Evolutionary conservation across 2,113 vertebrate species (phyloP), one percentile per base, ranked within the genome.

Genomic region (Trinectes maculatus): DNA sequence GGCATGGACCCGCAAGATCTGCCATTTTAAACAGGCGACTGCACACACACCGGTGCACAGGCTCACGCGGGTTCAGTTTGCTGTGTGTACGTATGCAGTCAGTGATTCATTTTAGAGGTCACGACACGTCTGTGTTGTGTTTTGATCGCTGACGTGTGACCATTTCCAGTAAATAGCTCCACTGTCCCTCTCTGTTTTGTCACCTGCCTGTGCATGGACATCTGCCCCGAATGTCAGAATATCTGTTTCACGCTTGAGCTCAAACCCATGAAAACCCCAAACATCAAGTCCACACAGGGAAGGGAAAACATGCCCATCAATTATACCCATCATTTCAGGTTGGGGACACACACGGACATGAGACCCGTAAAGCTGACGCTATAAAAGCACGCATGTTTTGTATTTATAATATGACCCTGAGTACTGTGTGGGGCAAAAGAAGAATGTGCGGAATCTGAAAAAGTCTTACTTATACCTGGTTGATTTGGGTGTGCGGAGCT

Each of bases 111-210:
- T 77, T 59, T 19, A 24, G 52, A 68, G 56, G 63, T 78, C 47
- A 56, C 3, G 52, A 22, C 43, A 58, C 42, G 34, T 63, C 47
- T 13, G 7, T 18, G n/a, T 15, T 52, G 47, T 47, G 48, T 52
- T 82, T 26, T 61, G 55, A 62, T 75, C 55, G 18, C 56, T 44
- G 52, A 53, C 21, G 54, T 64, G 47, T 49, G 56, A 58, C 24
- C 46, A 18, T 62, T 55, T 21, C 40, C 44, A 40, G 55, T 59
- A 73, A 77, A 73, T 76, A 65, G 12, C 49, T 42, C 36, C 24
- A 25, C 40, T 48, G 31, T 64, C 54, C 42, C 55, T 56, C 37
- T 64, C 24, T 47, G 24, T 31, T 31, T 59, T 29, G 18, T 39
- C 19, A 34, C 9, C 19, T 26, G 3, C 15, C 18, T 49, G 29